These are phyloP conservation scores for Euura saliciscinereae DNA, from an alignment of 1,140 invertebrate species.

Conservation along the genomic window DNA sequence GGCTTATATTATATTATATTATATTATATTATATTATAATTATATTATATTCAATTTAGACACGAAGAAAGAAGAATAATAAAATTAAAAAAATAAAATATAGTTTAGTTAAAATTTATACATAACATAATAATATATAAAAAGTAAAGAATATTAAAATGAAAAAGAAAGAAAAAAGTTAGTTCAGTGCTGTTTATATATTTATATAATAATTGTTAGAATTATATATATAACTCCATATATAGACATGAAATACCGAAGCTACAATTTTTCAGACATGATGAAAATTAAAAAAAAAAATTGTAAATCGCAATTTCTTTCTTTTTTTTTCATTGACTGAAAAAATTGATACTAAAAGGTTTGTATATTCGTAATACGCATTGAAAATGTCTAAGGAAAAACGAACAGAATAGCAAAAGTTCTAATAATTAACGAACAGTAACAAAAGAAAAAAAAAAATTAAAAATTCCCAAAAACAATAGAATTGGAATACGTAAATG, in stretches of 20 bases:
- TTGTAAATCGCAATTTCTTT: too few species aligned
- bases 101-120: too few species aligned
- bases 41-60: not conserved
- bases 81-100: too few species aligned
- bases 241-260: too few species aligned
- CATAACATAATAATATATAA: not conserved
- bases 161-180: slow-evolving; percentile 8
- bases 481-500: slow-evolving; percentile 10
- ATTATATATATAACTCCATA: not conserved
- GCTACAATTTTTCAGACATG: too few species aligned
- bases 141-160: not conserved
- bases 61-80: not conserved
- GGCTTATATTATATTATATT: not conserved
- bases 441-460: not conserved
- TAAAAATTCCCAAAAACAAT: not conserved
- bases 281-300: too few species aligned
- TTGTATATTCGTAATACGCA: too few species aligned
- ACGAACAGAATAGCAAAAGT: too few species aligned
- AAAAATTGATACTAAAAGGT: too few species aligned
- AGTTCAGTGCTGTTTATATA: slow-evolving; percentile 43
- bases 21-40: not conserved
- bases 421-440: not conserved
- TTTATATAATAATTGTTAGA: slow-evolving; percentile 31
- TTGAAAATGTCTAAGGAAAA: too few species aligned
- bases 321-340: too few species aligned